Base-by-base conservation (phyloP, 2,888 invertebrate genomes). In the Heteromurus nitidus region DNA sequence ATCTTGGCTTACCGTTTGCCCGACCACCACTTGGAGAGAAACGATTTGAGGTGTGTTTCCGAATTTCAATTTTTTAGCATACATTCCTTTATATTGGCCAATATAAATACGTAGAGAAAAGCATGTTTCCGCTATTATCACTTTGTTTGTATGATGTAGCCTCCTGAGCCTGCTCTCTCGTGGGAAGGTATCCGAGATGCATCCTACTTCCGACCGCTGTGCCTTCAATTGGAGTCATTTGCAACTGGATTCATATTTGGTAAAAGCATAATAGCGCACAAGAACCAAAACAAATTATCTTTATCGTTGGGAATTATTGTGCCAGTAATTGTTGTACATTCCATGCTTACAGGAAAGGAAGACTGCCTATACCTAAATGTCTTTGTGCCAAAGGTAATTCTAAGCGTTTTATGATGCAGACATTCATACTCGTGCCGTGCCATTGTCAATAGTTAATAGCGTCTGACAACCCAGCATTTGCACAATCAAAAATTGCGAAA, bases 1-100 rank as follows among this genome's bases (percentile, higher is more conserved):
- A 76, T 30, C 68, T 82, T 13, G 84, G 84, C 0, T 64, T 84
- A 26, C 80, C 77, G 0, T 84, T 70, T 53, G 80, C 82, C 18
- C 28, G 16, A 1, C 69, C 79, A 16, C 82, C 82, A 5, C 28
- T 55, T 22, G 73, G 73, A 3, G 36, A 76, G 7, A 22, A 75
- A 16, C 20, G 84, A 55, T 84, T 82, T 62, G 82, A 82, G 69
- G 84, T 84, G 26, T 28, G 26, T 50, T 11, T 20, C 28, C 2
- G 18, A 53, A 7, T 16, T 16, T 7, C 18, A 18, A 53, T n/a
- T 9, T 18, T 69, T 30, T 5, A 36, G 1, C 11, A 24, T 1
- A 36, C 36, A 5, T 26, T 67, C 13, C 24, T 13, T 44, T 5
- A 28, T 20, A 31, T 69, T 31, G 24, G 24, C n/a, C n/a, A n/a